Percentiles rank a stretch among this genome's conserved stretches.
Evolutionary conservation across 2,113 vertebrate species (phyloP).

Genomic region (Rhea pennata): DNA sequence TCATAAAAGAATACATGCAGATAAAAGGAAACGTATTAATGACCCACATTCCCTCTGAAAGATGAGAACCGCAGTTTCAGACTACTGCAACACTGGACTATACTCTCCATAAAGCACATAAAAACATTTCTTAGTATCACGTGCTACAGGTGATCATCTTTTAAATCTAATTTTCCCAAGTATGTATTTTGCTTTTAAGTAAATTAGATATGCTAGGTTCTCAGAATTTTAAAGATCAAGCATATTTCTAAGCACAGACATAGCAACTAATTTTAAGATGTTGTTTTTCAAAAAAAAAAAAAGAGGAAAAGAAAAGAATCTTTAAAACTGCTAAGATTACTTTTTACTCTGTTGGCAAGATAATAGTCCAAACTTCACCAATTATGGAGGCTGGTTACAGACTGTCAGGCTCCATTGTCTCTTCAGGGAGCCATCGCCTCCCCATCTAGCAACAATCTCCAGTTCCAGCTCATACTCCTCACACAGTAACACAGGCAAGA

Average conservation of each 20-base stretch:
- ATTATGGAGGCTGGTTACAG: accelerated
- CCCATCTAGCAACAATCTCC: background rate
- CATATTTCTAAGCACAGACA: background rate
- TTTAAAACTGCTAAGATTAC: too few relatives aligned
- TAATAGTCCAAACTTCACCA: background rate
- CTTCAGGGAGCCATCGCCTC: background rate
- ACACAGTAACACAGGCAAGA: background rate
- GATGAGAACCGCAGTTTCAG: background rate
- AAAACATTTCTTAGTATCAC: background rate
- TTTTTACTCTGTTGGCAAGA: too few relatives aligned
- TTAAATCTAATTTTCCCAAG: background rate
- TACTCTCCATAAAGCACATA: background rate
- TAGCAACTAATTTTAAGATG: background rate
- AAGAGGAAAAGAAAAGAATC: too few relatives aligned
- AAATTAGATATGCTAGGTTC: background rate
- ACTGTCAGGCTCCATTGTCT: background rate
- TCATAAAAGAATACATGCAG: background rate
- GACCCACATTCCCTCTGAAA: background rate
- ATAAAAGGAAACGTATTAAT: background rate
- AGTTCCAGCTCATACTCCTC: background rate
- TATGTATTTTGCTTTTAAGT: background rate
- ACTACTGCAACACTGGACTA: background rate
- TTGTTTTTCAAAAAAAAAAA: background rate
- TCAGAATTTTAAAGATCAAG: background rate
- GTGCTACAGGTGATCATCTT: background rate